Evolutionary conservation across 2,888 invertebrate species (phyloP), one percentile per base, ranked within the genome.

Genomic region (Zhuqinia jingwanae): DNA sequence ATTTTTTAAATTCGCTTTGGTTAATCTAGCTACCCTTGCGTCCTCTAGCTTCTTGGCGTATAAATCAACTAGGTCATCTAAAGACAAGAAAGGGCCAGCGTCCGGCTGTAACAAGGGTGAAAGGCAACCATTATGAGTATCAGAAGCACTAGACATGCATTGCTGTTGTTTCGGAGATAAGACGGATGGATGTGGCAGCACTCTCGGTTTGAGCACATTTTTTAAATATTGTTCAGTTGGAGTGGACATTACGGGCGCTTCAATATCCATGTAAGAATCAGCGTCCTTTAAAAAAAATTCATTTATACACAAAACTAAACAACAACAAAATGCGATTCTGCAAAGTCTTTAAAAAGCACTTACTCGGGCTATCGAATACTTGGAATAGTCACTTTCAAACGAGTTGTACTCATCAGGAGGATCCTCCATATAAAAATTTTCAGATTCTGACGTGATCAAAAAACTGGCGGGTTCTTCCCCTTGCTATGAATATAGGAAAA

Each of bases 321-420:
- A 56, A 56, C 17, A n/a, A 56, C n/a, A n/a, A 56, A n/a, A n/a
- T n/a, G n/a, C n/a, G 10, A 6, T n/a, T n/a, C n/a, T n/a, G n/a
- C n/a, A n/a, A n/a, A n/a, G n/a, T n/a, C n/a, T n/a, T n/a, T n/a
- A n/a, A n/a, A n/a, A n/a, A 47, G 15, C 13, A 80, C 20, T 17
- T 58, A 81, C 81, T 60, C 36, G 25, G 5, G 27, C 27, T 11
- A 42, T 15, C 0, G 77, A 58, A 56, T 68, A 25, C 10, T 45
- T 56, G 10, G 15, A 78, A 36, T 73, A 70, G 15, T 70, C 85
- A 17, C 56, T n/a, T 50, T 78, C 78, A 78, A 85, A 85, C 10
- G 73, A 78, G 15, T 56, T 25, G 17, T 85, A 85, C 20, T 85
- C 85, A 0, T 85, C 78, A 1, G 85, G 85, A 6, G 78, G 78